Evolutionary conservation across 2,797 vertebrate genomes (phyloP).

Genomic region (Melanotaenia nigrans): DNA sequence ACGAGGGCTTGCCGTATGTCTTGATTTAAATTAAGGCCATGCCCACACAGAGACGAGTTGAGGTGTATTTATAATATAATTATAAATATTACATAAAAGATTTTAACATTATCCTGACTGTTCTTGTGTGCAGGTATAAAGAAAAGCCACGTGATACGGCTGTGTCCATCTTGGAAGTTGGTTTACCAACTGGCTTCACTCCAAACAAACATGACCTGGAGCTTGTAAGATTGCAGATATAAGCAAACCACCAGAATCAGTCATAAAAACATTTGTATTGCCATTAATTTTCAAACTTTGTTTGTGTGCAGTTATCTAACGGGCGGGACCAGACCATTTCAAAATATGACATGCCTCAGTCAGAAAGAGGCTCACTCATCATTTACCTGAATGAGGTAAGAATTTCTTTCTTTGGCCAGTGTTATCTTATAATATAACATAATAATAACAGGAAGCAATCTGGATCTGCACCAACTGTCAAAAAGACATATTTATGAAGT

Average conservation of each 20-base stretch:
- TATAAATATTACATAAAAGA: no score
- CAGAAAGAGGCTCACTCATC: constrained; percentile 8
- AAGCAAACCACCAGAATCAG: not conserved
- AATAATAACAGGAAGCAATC: no score
- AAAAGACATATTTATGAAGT: no score
- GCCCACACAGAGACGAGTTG: no score
- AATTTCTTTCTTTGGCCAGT: not conserved
- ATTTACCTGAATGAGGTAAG: constrained; percentile 1
- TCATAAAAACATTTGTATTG: not conserved
- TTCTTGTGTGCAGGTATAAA: constrained; percentile 68
- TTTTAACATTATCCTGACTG: not conserved
- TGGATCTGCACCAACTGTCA: no score
- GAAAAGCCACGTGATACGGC: constrained; percentile 64
- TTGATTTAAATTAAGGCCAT: no score
- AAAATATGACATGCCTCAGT: not conserved
- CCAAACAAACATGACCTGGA: constrained; percentile 80
- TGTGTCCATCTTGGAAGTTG: constrained; percentile 87
- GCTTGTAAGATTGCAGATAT: constrained; percentile 65
- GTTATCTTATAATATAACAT: no score
- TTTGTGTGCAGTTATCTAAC: not conserved
- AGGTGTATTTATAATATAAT: no score
- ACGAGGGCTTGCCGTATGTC: no score
- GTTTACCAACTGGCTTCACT: constrained; percentile 86
- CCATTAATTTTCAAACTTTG: not conserved
- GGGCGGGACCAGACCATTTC: not conserved